Evolutionary conservation across 2,113 vertebrate genomes (phyloP).

Genomic region (Butastur rufipennis): DNA sequence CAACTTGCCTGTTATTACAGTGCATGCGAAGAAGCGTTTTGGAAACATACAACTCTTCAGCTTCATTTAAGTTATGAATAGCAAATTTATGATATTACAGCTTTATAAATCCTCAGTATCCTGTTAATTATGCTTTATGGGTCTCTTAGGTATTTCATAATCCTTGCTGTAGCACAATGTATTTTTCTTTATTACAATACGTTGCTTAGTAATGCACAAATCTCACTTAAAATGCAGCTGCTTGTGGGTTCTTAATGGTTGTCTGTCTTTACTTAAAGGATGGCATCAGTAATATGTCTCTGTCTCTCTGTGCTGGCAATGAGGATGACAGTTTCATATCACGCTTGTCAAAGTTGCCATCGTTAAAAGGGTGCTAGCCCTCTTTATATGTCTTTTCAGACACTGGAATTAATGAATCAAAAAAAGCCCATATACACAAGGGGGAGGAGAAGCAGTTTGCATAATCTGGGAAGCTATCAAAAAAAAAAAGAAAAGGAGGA

Average conservation of each 20-base stretch:
- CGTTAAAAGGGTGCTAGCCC: neutral
- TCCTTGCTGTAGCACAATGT: neutral
- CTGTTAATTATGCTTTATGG: neutral
- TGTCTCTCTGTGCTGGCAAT: neutral
- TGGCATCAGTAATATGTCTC: neutral
- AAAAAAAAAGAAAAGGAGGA: neutral
- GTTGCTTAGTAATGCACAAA: neutral
- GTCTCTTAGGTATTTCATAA: neutral
- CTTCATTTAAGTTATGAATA: neutral
- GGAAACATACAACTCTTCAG: neutral
- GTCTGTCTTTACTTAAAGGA: neutral
- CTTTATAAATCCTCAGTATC: conserved; percentile 13
- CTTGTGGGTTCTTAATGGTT: neutral
- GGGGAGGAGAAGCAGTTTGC: neutral
- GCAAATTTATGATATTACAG: neutral
- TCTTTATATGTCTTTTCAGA: neutral
- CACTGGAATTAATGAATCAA: neutral
- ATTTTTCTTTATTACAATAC: neutral
- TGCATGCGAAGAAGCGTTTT: neutral
- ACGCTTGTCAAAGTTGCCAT: neutral
- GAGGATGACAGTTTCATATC: neutral
- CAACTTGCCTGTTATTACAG: neutral
- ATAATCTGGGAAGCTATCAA: neutral
- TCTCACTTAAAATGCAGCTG: neutral
- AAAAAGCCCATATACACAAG: fast-evolving